Conservation (phyloP, 2,888 invertebrate genomes). For the Sacculina carcini region DNA sequence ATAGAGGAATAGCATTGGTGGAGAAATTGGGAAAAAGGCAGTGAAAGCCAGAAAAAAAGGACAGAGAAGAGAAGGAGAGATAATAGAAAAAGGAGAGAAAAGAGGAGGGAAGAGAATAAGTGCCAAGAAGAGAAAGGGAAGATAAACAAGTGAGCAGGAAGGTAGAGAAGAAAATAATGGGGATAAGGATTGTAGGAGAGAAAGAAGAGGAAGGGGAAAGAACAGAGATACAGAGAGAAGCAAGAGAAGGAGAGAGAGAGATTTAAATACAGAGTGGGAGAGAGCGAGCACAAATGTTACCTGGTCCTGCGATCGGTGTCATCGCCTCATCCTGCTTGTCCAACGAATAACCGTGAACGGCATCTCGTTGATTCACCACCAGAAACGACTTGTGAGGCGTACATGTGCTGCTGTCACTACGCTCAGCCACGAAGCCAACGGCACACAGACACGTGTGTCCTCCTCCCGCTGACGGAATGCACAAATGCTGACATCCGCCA, state of each 20-base stretch:
- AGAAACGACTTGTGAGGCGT: constrained; percentile 65
- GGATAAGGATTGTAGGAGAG: constrained; percentile 14
- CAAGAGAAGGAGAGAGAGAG: neutral
- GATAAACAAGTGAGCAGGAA: neutral
- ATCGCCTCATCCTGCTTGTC: constrained; percentile 70
- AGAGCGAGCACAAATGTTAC: constrained; percentile 17
- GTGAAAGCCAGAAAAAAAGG: too few relatives aligned
- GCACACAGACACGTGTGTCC: constrained; percentile 64
- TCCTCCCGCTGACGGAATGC: constrained; percentile 54
- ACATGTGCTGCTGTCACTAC: constrained; percentile 36
- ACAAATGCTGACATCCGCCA: constrained; percentile 83
- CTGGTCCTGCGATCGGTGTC: constrained; percentile 61
- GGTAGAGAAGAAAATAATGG: constrained; percentile 9
- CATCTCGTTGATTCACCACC: constrained; percentile 66
- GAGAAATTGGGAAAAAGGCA: too few relatives aligned
- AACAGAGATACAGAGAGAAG: constrained; percentile 4
- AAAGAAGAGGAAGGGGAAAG: too few relatives aligned
- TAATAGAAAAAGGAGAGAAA: too few relatives aligned
- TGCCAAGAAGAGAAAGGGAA: constrained; percentile 5
- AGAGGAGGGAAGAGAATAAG: too few relatives aligned
- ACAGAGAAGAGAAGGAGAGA: too few relatives aligned
- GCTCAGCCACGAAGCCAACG: constrained; percentile 56
- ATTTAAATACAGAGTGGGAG: constrained; percentile 5
- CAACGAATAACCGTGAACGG: constrained; percentile 63
- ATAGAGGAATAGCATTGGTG: too few relatives aligned